These are phyloP conservation scores for Piprites chloris DNA, from an alignment of 2,113 vertebrate species.

Conservation along the genomic window DNA sequence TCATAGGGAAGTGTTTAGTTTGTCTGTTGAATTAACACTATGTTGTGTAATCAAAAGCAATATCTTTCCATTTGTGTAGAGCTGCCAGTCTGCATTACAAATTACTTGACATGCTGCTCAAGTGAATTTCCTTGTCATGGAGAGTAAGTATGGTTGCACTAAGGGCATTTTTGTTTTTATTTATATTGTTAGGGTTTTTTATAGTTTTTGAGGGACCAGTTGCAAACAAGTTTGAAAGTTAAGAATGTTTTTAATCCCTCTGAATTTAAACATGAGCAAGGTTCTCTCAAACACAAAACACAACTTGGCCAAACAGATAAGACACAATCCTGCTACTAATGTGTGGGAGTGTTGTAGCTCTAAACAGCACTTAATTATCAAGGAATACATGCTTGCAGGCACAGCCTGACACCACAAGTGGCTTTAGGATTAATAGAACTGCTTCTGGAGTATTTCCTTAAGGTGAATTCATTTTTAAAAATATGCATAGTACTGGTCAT, in stretches of 20 bases:
- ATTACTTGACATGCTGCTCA: not conserved
- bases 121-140: not conserved
- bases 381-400: not conserved
- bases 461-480: not conserved
- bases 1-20: not conserved
- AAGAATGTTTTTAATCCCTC: not conserved
- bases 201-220: not conserved
- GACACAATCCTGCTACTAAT: not conserved
- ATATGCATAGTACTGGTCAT: not conserved
- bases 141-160: not conserved
- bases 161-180: not conserved
- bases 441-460: not conserved
- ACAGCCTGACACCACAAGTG: not conserved
- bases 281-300: not conserved
- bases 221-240: not conserved
- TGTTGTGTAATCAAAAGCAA: not conserved
- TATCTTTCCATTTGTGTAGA: not conserved
- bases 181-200: not conserved
- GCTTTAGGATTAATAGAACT: not conserved
- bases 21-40: not conserved
- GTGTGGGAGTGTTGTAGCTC: not conserved
- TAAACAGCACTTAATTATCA: not conserved
- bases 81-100: not conserved
- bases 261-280: not conserved
- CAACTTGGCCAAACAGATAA: not conserved